These are phyloP conservation scores for Pseudococcus jackbeardsleyi DNA, from an alignment of 2,888 invertebrate genomes.

Conservation along the genomic window DNA sequence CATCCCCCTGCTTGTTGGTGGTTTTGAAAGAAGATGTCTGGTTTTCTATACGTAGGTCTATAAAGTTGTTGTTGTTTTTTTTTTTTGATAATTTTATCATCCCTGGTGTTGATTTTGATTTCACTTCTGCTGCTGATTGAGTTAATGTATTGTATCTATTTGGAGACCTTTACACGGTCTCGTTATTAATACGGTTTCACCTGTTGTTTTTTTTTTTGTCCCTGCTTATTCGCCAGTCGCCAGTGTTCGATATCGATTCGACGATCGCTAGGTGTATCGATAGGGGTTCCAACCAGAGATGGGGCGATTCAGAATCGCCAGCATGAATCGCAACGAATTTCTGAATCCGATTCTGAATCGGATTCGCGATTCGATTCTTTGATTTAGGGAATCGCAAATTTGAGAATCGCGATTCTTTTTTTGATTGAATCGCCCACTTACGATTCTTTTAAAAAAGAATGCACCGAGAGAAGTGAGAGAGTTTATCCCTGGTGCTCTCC, in stretches of 20 bases:
- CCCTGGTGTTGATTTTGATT: neutral
- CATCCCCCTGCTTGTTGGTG: neutral
- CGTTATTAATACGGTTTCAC: neutral
- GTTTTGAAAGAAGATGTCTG: conserved; percentile 13
- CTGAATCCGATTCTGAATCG: too few relatives aligned
- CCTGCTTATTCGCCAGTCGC: neutral
- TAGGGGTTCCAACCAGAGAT: neutral
- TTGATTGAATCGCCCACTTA: too few relatives aligned
- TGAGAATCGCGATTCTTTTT: too few relatives aligned
- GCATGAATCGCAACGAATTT: too few relatives aligned
- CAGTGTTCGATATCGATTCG: neutral
- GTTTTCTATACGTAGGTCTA: neutral
- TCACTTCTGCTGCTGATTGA: neutral
- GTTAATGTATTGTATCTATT: neutral
- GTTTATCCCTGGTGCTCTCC: too few relatives aligned
- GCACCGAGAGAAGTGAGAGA: too few relatives aligned
- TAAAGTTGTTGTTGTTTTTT: conserved; percentile 5
- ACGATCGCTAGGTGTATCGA: conserved; percentile 1
- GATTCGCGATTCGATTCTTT: too few relatives aligned
- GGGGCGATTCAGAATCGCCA: too few relatives aligned
- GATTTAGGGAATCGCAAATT: too few relatives aligned
- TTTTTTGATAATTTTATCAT: neutral
- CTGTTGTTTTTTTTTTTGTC: neutral
- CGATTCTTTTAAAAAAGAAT: too few relatives aligned
- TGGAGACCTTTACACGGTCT: neutral